These are phyloP conservation scores for Diplosoma virens DNA, from an alignment of 23 tunicate genomes.

Conservation along the genomic window DNA sequence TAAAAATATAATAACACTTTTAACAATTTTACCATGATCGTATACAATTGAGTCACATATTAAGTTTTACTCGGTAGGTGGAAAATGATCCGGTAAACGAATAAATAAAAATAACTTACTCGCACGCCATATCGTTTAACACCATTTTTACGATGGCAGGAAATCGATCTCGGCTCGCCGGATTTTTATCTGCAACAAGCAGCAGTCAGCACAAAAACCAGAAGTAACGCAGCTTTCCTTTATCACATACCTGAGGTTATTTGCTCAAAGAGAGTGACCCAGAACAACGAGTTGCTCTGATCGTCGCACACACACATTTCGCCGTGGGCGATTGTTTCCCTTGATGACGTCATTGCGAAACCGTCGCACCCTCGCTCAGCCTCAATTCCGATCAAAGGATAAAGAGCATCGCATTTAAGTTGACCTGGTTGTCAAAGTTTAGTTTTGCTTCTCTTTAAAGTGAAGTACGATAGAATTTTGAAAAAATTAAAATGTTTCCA, in stretches of 20 bases:
- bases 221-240: no score
- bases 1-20: no score
- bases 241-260: slow-evolving; percentile 3
- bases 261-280: slow-evolving; percentile 62
- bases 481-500: background rate
- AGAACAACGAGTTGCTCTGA: slow-evolving; percentile 50
- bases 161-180: slow-evolving; percentile 14
- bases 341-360: background rate
- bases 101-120: slow-evolving; percentile 47
- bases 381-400: slow-evolving; percentile 42
- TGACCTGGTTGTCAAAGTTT: no score
- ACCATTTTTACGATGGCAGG: slow-evolving; percentile 51
- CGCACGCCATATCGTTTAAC: slow-evolving; percentile 38
- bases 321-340: background rate
- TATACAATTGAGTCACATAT: no score
- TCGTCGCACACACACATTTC: slow-evolving; percentile 72
- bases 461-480: no score
- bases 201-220: background rate
- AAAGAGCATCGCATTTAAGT: slow-evolving; percentile 18
- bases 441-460: no score
- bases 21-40: no score
- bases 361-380: slow-evolving; percentile 49
- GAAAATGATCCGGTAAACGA: no score
- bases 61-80: no score
- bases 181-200: background rate